Evolutionary conservation across 2,888 invertebrate genomes (phyloP), one percentile per base, ranked within the genome.

Genomic region (Erebia aethiops): DNA sequence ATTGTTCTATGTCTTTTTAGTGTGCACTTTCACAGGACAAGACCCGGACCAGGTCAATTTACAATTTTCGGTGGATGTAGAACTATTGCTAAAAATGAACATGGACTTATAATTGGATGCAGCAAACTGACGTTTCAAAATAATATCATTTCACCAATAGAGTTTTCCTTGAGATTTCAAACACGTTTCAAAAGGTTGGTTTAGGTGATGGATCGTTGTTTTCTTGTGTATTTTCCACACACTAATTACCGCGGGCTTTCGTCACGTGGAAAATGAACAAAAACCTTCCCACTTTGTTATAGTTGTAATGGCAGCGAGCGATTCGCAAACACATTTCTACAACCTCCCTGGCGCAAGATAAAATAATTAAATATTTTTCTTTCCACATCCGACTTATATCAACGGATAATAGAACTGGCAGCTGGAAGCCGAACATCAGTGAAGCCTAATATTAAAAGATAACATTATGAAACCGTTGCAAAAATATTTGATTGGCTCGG

Each of bases 171-270:
- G 26, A 26, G 26, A 4, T 26, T 26, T 26, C 21, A 21, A 21
- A 21, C 21, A 21, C 21, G 21, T 21, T 21, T 21, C 26, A 35
- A 35, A 35, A 1, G 35, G 7, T 88, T 87, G 81, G 82, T 81
- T 77, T 88, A 87, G 90, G 92, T 92, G 92, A 92, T 92, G 90
- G 92, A 92, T 92, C 79, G 80, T 86, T 88, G 87, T 91, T 91
- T 91, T 91, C 91, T 91, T 89, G 86, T 87, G 91, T 91, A 92
- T 91, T 92, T 91, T 92, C 91, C 92, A 90, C 87, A 85, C 90
- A 85, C 91, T 92, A 92, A 92, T 92, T 92, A 90, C 90, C 80
- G 77, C 80, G 81, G 85, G 90, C 70, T 65, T 70, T 67, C 64
- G 60, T 70, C 60, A 65, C 16, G 52, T 13, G 41, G 60, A 70